Evolutionary conservation across 2,113 vertebrate genomes (phyloP).

Genomic region (Pedetes capensis): DNA sequence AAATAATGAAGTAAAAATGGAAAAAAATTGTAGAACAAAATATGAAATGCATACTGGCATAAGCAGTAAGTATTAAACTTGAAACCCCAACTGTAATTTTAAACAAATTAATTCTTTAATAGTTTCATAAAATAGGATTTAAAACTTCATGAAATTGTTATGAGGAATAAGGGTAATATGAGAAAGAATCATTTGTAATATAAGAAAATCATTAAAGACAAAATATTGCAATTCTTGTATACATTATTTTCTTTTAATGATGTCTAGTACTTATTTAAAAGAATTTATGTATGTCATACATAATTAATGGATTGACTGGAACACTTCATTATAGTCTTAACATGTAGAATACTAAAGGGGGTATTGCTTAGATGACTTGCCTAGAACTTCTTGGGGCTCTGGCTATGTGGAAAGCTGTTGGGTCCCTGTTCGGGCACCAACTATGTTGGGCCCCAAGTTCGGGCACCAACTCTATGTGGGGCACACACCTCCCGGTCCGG

Average conservation of each 20-base stretch:
- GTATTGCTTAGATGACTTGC: not conserved
- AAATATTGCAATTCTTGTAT: not conserved
- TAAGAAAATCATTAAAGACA: not conserved
- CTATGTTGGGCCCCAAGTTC: too few species aligned
- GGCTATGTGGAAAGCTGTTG: not conserved
- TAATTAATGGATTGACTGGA: not conserved
- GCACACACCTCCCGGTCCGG: too few species aligned
- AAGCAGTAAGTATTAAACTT: not conserved
- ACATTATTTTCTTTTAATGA: not conserved
- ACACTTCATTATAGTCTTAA: not conserved
- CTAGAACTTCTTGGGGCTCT: not conserved
- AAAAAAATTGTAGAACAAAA: not conserved
- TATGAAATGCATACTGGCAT: not conserved
- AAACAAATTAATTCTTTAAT: not conserved
- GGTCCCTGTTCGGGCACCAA: too few species aligned
- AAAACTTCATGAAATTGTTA: not conserved
- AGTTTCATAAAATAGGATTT: not conserved
- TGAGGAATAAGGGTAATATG: not conserved
- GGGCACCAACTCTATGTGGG: too few species aligned
- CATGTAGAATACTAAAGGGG: not conserved
- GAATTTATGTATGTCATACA: not conserved
- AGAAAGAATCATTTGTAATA: not conserved
- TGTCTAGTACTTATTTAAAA: not conserved
- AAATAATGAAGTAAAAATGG: not conserved
- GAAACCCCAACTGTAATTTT: not conserved